A percentile compares a stretch with the other conserved stretches of the same genome.
Conservation (phyloP, 1,140 invertebrate species). For the Camponotus floridanus region DNA sequence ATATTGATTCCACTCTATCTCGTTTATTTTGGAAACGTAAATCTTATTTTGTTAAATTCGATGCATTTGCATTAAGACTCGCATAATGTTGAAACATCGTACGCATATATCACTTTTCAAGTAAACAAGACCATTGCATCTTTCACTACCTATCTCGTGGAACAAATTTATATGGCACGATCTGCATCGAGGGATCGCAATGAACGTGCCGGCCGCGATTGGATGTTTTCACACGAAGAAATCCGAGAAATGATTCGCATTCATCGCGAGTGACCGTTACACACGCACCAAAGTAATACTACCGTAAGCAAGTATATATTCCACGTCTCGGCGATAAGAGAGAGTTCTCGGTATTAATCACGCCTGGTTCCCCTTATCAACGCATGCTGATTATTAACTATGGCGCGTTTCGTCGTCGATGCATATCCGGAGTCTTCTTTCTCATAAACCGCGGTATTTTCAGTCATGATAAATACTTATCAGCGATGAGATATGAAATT, state of each 20-base stretch:
- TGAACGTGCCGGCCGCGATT: constrained; percentile 32
- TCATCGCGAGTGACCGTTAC: constrained; percentile 49
- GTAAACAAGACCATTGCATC: constrained; percentile 33
- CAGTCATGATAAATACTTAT: constrained; percentile 33
- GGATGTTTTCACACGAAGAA: constrained; percentile 49
- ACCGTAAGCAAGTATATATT: constrained; percentile 41
- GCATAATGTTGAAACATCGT: constrained; percentile 1
- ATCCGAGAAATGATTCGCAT: constrained; percentile 59
- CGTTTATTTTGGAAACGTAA: constrained; percentile 24
- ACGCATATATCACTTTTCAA: constrained; percentile 24
- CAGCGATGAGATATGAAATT: constrained; percentile 5
- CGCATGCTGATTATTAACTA: constrained; percentile 66
- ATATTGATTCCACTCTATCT: not conserved
- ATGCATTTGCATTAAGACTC: constrained; percentile 33
- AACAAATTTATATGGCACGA: constrained; percentile 11
- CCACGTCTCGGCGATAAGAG: constrained; percentile 67
- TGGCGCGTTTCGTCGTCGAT: constrained; percentile 19
- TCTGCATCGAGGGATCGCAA: constrained; percentile 17
- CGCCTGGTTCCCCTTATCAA: constrained; percentile 51
- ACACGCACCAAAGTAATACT: constrained; percentile 23
- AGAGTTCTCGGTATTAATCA: constrained; percentile 68
- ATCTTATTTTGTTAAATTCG: constrained; percentile 26
- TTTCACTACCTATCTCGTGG: not conserved
- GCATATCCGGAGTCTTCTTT: constrained; percentile 27
- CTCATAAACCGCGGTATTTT: not conserved